Evolutionary conservation across 2,888 invertebrate genomes (phyloP).

Genomic region (Tenthredo notha): DNA sequence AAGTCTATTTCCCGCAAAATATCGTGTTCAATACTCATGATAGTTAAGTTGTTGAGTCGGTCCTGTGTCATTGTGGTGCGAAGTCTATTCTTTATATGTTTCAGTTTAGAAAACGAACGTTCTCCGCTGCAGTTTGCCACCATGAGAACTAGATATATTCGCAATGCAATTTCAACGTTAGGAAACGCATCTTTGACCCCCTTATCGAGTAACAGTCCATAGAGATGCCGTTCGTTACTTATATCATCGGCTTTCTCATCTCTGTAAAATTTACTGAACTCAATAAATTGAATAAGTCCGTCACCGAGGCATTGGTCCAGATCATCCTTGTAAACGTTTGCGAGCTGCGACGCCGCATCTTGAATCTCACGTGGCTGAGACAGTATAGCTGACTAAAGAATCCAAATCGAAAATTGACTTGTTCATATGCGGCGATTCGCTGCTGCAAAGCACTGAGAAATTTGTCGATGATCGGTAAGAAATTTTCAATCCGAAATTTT

Average conservation of each 20-base stretch:
- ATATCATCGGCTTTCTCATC: conserved; percentile 34
- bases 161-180: conserved; percentile 54
- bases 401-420: conserved; percentile 5
- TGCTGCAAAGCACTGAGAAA: conserved; percentile 53
- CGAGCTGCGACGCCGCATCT: conserved; percentile 15
- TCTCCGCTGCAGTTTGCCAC: conserved; percentile 54
- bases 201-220: conserved; percentile 55
- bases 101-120: conserved; percentile 52
- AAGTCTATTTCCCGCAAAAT: conserved; percentile 53
- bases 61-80: conserved; percentile 54
- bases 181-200: conserved; percentile 56
- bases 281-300: conserved; percentile 54
- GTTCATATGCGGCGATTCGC: conserved; percentile 27
- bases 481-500: conserved; percentile 54
- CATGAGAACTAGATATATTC: conserved; percentile 56
- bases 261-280: conserved; percentile 53
- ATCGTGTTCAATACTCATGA: conserved; percentile 55
- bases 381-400: conserved; percentile 16
- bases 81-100: conserved; percentile 56
- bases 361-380: conserved; percentile 18
- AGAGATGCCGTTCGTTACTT: conserved; percentile 51
- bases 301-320: conserved; percentile 54
- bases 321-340: conserved; percentile 54
- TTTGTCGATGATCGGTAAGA: conserved; percentile 55
- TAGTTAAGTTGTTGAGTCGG: conserved; percentile 53